Conservation (phyloP, 2,888 invertebrate genomes). For the Drosophila mimetica region DNA sequence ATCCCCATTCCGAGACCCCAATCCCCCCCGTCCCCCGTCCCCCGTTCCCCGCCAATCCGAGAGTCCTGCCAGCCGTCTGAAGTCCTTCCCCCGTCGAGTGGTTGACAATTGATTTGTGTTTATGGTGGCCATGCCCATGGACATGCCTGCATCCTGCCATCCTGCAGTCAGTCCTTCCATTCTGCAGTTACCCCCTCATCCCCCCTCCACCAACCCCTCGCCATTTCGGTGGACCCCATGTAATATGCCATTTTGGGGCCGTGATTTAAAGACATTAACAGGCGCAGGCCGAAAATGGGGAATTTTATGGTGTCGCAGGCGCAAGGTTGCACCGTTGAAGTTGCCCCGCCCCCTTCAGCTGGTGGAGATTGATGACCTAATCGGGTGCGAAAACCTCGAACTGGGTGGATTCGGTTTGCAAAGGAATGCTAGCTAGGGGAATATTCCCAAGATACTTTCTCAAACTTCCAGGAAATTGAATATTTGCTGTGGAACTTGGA, state of each 20-base stretch:
- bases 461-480: neutral
- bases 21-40: neutral
- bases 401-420: neutral
- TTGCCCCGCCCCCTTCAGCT: conserved; percentile 1
- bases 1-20: neutral
- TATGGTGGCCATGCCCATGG: conserved; percentile 53
- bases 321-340: conserved; percentile 24
- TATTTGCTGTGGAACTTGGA: neutral
- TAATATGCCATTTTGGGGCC: conserved; percentile 68
- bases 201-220: neutral
- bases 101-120: conserved; percentile 79
- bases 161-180: neutral
- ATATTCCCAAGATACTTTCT: neutral
- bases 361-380: conserved; percentile 36
- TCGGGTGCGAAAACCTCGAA: neutral
- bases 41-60: neutral
- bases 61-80: conserved; percentile 38
- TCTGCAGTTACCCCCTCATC: neutral
- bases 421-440: neutral
- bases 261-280: conserved; percentile 77
- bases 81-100: conserved; percentile 62
- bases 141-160: conserved; percentile 16
- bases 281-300: conserved; percentile 12
- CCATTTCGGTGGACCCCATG: conserved; percentile 41
- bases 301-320: conserved; percentile 40